A percentile compares a stretch with the other conserved stretches of the same genome.
Evolutionary conservation across 2,797 vertebrate species (phyloP).

Genomic region (Hydrophis major): DNA sequence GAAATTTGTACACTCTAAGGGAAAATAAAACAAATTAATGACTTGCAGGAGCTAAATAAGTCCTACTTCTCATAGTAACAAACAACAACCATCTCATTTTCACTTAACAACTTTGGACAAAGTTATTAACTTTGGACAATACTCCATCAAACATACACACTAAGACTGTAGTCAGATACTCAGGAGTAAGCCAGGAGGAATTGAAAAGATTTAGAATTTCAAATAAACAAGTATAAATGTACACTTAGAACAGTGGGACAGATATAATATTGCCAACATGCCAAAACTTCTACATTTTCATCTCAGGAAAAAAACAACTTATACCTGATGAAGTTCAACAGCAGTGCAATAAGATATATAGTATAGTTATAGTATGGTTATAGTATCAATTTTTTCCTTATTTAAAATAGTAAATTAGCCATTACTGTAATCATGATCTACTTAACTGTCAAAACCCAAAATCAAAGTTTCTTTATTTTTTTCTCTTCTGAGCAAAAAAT

Average conservation of each 20-base stretch:
- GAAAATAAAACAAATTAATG: background rate
- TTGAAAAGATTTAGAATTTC: background rate
- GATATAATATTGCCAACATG: background rate
- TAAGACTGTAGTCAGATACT: background rate
- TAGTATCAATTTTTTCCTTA: background rate
- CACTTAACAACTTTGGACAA: background rate
- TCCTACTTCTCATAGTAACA: background rate
- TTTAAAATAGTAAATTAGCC: background rate
- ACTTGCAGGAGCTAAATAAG: background rate
- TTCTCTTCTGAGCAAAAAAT: background rate
- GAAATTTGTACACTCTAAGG: background rate
- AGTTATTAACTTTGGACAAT: background rate
- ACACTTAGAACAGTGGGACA: accelerated
- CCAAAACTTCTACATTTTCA: background rate
- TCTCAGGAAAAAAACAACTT: background rate
- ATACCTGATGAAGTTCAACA: background rate
- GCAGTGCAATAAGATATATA: background rate
- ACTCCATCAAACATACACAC: accelerated
- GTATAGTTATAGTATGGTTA: background rate
- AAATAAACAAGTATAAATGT: background rate
- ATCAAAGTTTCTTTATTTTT: background rate
- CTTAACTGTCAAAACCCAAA: background rate
- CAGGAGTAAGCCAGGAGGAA: background rate
- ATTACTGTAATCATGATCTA: background rate
- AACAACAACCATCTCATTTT: background rate